A percentile compares a stretch with the other conserved stretches of the same genome.
Conservation (phyloP, 2,888 invertebrate species). For the Andrena praecox region DNA sequence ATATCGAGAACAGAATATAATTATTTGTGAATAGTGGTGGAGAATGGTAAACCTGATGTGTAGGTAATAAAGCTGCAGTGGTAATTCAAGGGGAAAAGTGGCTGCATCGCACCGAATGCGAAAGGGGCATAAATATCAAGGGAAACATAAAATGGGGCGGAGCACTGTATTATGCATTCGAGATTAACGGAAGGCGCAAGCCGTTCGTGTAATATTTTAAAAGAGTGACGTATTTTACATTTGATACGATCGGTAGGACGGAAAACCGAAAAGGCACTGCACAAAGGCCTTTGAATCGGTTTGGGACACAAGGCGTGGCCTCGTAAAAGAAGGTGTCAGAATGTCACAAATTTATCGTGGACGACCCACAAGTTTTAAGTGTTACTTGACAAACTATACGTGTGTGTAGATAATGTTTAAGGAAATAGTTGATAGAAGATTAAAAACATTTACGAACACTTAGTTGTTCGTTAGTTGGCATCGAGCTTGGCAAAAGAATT, state of each 20-base stretch:
- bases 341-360: constrained; percentile 27
- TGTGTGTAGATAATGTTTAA: not conserved
- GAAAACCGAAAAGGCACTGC: constrained; percentile 8
- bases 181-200: not conserved
- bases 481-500: constrained; percentile 9
- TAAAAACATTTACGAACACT: not conserved
- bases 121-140: not conserved
- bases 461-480: too few species aligned
- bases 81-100: too few species aligned
- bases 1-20: too few species aligned
- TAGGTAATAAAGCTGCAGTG: too few species aligned
- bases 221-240: constrained; percentile 10
- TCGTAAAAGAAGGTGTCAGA: constrained; percentile 14
- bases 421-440: not conserved
- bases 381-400: not conserved
- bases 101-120: too few species aligned
- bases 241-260: constrained; percentile 3
- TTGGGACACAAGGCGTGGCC: constrained; percentile 48
- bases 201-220: not conserved
- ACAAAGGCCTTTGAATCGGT: constrained; percentile 37
- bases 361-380: not conserved
- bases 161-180: constrained; percentile 8
- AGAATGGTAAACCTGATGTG: too few species aligned
- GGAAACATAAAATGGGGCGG: not conserved
- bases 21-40: too few species aligned